Base-by-base conservation (phyloP, 2,888 invertebrate genomes). In the Macrophya alboannulata region DNA sequence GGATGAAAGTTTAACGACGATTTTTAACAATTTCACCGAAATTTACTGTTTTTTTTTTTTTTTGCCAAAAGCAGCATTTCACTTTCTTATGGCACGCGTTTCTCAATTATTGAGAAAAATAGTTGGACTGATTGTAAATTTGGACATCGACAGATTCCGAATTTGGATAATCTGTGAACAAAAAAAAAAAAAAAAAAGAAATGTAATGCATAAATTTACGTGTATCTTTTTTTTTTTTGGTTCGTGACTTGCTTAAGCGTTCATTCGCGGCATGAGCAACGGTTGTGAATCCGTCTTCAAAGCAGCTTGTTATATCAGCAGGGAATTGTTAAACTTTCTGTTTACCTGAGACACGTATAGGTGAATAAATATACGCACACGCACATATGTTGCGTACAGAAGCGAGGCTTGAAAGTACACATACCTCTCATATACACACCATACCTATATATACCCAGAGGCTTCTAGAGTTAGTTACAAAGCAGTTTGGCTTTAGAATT, bases 401-500 rank as follows among this genome's bases (percentile, higher is more conserved):
- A 21, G 17, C 17, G 43, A 76, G 25, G 25, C 25, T 76, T 31
- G 25, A 40, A 74, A 45, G n/a, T 25, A 45, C 45, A 21, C 45
- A 45, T 51, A 37, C 25, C 9, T 12, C 76, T 12, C 10, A 55
- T 62, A 37, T 77, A 77, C 17, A 17, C 62, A 62, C 59, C n/a
- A 15, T 15, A 31, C 31, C 31, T 31, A 31, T 31, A 31, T 15
- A 40, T 79, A 65, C 40, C 81, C 17, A 62, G 62, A 62, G 83
- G 83, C 48, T 83, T 45, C 45, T 68, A 83, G 83, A 83, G 83
- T 83, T 83, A 71, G 68, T 83, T 83, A 83, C 83, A 83, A 83
- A 88, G 89, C 87, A 84, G 89, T 89, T 89, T 88, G 89, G 90
- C 89, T 90, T 86, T 86, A 86, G 88, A 90, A 89, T 91, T 90